These are phyloP conservation scores for Apogon talboti DNA, from an alignment of 2,797 vertebrate species.

Conservation along the genomic window DNA sequence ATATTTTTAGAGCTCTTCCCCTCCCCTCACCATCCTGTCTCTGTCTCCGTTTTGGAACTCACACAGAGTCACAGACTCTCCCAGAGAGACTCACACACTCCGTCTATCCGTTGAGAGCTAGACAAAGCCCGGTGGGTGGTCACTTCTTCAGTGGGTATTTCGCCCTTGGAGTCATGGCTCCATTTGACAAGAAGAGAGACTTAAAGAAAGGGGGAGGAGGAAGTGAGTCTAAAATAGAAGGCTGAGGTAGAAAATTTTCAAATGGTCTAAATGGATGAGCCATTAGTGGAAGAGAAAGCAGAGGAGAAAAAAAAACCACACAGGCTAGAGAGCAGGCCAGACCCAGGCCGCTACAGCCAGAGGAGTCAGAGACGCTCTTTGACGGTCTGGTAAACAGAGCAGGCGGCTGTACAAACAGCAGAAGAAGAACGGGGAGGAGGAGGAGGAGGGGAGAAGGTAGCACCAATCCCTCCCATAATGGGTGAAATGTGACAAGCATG, in stretches of 20 bases:
- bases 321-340: conserved; percentile 26
- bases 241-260: conserved; percentile 38
- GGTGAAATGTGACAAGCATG: conserved; percentile 85
- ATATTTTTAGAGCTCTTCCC: background rate
- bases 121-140: conserved; percentile 76
- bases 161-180: conserved; percentile 63
- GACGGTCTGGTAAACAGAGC: conserved; percentile 74
- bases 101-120: conserved; percentile 60
- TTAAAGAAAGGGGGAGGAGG: conserved; percentile 25
- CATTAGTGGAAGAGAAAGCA: conserved; percentile 43
- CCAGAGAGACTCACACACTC: conserved; percentile 39
- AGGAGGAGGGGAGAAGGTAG: conserved; percentile 34
- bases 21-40: conserved; percentile 11
- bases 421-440: conserved; percentile 23
- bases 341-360: conserved; percentile 12
- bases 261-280: conserved; percentile 54
- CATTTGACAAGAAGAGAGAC: conserved; percentile 52
- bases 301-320: conserved; percentile 41
- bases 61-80: conserved; percentile 16
- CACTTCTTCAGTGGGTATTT: conserved; percentile 62
- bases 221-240: conserved; percentile 50
- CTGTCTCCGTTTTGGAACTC: background rate
- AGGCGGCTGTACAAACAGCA: conserved; percentile 75
- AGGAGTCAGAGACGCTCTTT: conserved; percentile 62
- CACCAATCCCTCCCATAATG: conserved; percentile 70